phyloP scores from a whole-genome alignment of 1,140 invertebrate species.

The Eulimnadia texana region DNA sequence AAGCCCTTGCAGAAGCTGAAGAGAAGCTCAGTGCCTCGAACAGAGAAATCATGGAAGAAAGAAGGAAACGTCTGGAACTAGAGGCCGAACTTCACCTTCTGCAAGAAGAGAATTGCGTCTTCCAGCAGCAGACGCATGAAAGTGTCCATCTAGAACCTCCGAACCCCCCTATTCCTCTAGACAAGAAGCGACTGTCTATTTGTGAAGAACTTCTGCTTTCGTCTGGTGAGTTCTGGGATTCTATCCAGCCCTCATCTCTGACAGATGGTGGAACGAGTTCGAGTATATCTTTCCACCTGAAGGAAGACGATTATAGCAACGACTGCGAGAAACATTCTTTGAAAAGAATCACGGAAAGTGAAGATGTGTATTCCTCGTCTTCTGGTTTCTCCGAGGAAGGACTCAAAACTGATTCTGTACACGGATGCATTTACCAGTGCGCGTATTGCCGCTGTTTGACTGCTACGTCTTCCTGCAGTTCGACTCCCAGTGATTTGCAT shows the following conservation, averaged over 20 bases:
- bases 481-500: neutral
- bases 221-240: slow-evolving; percentile 2
- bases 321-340: neutral
- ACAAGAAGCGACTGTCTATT: neutral
- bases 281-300: neutral
- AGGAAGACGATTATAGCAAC: neutral
- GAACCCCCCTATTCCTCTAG: neutral
- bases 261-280: neutral
- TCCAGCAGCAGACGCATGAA: neutral
- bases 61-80: neutral
- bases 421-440: neutral
- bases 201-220: slow-evolving; percentile 1
- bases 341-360: slow-evolving; percentile 1
- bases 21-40: neutral
- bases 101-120: neutral
- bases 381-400: slow-evolving; percentile 14
- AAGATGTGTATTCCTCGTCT: slow-evolving; percentile 13
- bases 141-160: neutral
- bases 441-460: neutral
- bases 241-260: neutral
- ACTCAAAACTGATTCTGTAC: neutral
- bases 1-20: slow-evolving; percentile 5
- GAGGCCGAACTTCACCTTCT: neutral
- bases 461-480: neutral
- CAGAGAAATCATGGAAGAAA: neutral